Percentiles rank a stretch among this genome's conserved stretches.
phyloP scores from a whole-genome alignment of 2,888 invertebrate species.

The Tenodera sinensis region DNA sequence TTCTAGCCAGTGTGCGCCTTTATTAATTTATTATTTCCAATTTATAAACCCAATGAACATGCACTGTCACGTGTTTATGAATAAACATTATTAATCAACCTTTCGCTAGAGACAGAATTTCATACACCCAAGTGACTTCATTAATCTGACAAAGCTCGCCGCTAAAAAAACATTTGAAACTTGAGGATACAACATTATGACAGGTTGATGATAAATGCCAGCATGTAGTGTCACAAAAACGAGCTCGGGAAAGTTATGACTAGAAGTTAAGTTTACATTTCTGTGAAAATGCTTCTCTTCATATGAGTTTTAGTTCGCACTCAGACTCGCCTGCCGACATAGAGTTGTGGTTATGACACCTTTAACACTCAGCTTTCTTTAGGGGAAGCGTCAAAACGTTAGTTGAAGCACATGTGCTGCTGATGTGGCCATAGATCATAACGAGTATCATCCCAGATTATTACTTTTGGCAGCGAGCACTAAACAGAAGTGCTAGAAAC shows the following conservation, averaged over 20 bases:
- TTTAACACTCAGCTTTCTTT: background rate
- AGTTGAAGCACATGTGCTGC: background rate
- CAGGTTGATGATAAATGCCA: background rate
- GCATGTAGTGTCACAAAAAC: background rate
- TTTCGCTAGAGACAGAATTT: background rate
- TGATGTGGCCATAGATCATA: background rate
- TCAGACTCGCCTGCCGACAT: background rate
- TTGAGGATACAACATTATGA: background rate
- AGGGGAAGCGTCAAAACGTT: background rate
- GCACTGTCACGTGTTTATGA: no score
- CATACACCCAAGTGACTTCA: background rate
- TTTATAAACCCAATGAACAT: no score
- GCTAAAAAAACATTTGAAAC: background rate
- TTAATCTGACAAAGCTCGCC: background rate
- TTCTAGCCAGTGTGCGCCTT: no score
- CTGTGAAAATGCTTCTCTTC: background rate
- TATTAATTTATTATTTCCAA: no score
- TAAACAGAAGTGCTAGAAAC: background rate
- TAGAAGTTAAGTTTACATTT: background rate
- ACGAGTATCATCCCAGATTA: background rate
- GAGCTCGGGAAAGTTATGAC: background rate
- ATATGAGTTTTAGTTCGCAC: background rate
- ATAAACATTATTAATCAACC: no score
- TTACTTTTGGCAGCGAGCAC: background rate
- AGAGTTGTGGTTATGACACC: background rate